These are phyloP conservation scores for Spongilla lacustris DNA, from an alignment of 37 sponge, comb jelly and placozoan genomes.

Conservation along the genomic window DNA sequence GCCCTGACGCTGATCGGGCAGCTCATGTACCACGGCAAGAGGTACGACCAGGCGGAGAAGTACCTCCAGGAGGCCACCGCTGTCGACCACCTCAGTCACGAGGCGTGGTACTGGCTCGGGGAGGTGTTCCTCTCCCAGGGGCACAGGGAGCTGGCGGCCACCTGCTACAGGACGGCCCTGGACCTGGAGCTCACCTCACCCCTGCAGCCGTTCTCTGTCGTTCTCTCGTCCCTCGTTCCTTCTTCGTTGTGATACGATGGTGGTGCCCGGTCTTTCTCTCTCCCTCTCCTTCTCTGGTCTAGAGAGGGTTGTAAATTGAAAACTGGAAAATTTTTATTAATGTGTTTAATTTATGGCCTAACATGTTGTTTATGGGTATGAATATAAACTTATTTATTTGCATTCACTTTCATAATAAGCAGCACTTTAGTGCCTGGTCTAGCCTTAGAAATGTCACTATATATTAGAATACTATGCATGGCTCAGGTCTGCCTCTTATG, in stretches of 20 bases:
- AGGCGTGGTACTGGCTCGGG: conserved; percentile 75
- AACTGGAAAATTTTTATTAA: too few species aligned
- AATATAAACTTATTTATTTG: too few species aligned
- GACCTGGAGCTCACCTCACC: conserved; percentile 67
- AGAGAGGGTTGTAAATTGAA: too few species aligned
- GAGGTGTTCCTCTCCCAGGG: conserved; percentile 46
- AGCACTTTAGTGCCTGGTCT: too few species aligned
- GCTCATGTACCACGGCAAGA: conserved; percentile 26
- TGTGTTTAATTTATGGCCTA: too few species aligned
- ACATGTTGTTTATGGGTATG: too few species aligned
- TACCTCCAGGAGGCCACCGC: conserved; percentile 51
- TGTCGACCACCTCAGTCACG: conserved; percentile 54
- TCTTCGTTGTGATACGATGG: background rate
- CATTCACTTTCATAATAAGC: too few species aligned
- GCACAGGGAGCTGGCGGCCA: conserved; percentile 29
- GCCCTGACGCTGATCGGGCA: conserved; percentile 60
- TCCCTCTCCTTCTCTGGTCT: background rate
- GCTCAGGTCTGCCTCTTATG: too few species aligned
- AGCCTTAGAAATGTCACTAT: too few species aligned
- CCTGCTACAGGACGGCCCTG: conserved; percentile 75
- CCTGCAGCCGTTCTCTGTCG: conserved; percentile 62
- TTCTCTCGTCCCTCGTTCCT: conserved; percentile 43
- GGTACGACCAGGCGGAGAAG: conserved; percentile 56
- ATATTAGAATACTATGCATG: too few species aligned
- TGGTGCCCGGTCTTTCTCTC: background rate